Percentiles rank a stretch among this genome's conserved stretches.
phyloP scores from a whole-genome alignment of 2,113 vertebrate genomes.

The Micromys minutus region DNA sequence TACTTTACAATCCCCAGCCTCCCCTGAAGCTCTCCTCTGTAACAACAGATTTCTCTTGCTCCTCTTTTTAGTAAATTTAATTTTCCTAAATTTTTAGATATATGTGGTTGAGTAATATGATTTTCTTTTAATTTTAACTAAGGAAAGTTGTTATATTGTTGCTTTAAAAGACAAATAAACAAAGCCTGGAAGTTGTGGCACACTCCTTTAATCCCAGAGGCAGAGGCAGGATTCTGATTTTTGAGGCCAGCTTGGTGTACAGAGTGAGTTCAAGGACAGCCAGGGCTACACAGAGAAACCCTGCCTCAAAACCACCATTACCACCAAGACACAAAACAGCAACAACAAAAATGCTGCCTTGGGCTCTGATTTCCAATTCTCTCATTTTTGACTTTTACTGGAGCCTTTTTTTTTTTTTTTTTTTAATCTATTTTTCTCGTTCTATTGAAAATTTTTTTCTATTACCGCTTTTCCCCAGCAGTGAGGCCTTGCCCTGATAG shows the following conservation, averaged over 20 bases:
- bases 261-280: background rate
- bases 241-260: background rate
- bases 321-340: background rate
- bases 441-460: background rate
- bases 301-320: background rate
- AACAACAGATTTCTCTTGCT: background rate
- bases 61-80: background rate
- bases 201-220: background rate
- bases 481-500: background rate
- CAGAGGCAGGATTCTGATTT: background rate
- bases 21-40: background rate
- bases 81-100: constrained; percentile 1
- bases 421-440: background rate
- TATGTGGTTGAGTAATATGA: background rate
- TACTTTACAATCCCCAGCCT: too few species aligned
- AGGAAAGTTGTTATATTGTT: background rate
- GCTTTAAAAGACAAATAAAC: background rate
- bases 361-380: background rate
- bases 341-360: background rate
- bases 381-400: background rate
- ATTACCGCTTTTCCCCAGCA: background rate
- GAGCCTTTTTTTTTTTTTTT: background rate
- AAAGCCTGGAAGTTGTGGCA: background rate
- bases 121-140: background rate
- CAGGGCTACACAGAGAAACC: background rate